Base-by-base conservation (phyloP, 2,888 invertebrate genomes). In the Thyatira batis region DNA sequence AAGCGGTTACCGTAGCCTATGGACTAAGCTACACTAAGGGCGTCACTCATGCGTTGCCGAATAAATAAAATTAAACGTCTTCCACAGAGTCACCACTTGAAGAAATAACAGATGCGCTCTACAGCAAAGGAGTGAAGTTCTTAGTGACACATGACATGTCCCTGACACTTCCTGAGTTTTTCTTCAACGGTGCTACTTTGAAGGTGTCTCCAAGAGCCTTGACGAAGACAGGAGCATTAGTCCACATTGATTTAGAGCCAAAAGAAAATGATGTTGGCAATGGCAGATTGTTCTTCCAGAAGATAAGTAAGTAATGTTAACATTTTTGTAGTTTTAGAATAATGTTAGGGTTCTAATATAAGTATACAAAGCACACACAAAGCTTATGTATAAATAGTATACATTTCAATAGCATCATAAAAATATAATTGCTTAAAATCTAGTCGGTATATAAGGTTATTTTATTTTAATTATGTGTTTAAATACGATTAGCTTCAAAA, bases 141-240 rank as follows among this genome's bases (percentile, higher is more conserved):
- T 85, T 97, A 21, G 94, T 95, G 82, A 96, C 95, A 0, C 96
- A 97, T 66, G 95, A 97, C 73, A 89, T 97, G 78, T 95, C 95
- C 68, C 63, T 97, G 39, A 90, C 94, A 45, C 76, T 97, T 49
- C 97, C 97, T 0, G 94, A 95, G 56, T 89, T 94, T 52, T 89
- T 96, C 71, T 96, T 96, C 75, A 94, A 95, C 45, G 96, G 96
- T 6, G 94, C 95, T 0, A 94, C 93, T 9, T 82, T 97, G 61
- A 95, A 94, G 70, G 91, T 97, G 46, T 96, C 96, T 9, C 97
- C 97, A 0, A 89, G 94, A 20, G 94, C 95, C 0, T 83, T 96
- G 45, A 95, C 95, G 52, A 95, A 94, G 51, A 95, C 94, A 57
- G 97, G 96, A 0, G 95, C 96, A 0, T 80, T 96, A 13, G 92